Evolutionary conservation across 1,140 invertebrate genomes (phyloP).

Genomic region (Drosophila santomea): DNA sequence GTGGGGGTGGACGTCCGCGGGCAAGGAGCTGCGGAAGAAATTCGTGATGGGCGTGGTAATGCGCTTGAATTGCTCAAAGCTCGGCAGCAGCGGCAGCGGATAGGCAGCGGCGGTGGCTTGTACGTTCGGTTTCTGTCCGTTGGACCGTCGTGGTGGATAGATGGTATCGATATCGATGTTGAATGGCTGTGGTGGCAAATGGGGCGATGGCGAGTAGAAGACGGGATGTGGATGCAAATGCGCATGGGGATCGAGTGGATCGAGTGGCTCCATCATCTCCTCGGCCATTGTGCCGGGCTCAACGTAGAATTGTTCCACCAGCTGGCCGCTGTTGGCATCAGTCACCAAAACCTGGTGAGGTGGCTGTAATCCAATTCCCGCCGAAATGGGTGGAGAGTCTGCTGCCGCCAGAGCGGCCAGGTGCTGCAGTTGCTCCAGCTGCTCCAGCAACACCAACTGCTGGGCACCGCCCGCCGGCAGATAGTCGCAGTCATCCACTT

Average conservation of each 20-base stretch:
- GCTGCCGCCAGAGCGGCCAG: conserved; percentile 73
- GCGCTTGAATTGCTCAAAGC: conserved; percentile 80
- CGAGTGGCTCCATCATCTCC: conserved; percentile 43
- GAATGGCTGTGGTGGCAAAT: conserved; percentile 53
- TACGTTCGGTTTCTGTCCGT: conserved; percentile 68
- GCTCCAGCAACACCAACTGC: conserved; percentile 74
- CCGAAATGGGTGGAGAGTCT: conserved; percentile 74
- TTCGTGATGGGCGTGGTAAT: conserved; percentile 80
- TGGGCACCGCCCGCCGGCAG: conserved; percentile 63
- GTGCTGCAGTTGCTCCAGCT: conserved; percentile 77
- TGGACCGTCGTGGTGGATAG: conserved; percentile 47
- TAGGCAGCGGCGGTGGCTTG: conserved; percentile 50
- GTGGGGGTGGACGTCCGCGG: conserved; percentile 34
- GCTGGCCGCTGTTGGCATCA: conserved; percentile 66
- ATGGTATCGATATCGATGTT: conserved; percentile 33
- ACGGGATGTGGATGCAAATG: conserved; percentile 69
- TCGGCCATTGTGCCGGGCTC: conserved; percentile 68
- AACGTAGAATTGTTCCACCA: conserved; percentile 76
- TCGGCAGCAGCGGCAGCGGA: conserved; percentile 62
- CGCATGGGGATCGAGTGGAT: conserved; percentile 61
- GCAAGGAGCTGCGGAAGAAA: conserved; percentile 79
- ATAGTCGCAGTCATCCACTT: conserved; percentile 81
- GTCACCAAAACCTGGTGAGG: conserved; percentile 71
- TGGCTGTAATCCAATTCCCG: conserved; percentile 44
- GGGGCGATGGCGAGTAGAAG: conserved; percentile 54